Evolutionary conservation across 2,888 invertebrate species (phyloP), one percentile per base, ranked within the genome.

Genomic region (Holacanthella duospinosa): DNA sequence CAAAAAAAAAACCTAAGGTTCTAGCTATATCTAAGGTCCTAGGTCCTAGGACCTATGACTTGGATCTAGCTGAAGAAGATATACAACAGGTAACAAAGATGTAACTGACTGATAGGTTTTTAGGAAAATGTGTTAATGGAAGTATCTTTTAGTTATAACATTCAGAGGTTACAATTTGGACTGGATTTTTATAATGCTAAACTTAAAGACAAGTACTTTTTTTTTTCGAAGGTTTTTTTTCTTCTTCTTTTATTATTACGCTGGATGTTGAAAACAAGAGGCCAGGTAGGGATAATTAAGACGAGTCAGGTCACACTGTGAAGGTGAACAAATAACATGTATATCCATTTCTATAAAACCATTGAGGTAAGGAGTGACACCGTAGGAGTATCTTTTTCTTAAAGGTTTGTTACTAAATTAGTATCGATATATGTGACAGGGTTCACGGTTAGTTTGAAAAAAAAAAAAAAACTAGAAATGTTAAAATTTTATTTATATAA

Each of bases 41-140:
- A n/a, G n/a, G n/a, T n/a, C n/a, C n/a, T n/a, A n/a, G 36, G 36
- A 36, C 9, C 36, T 36, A 9, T 9, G 36, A 36, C 36, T 9
- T 6, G 16, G 6, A 36, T 36, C 9, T 9, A 36, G 16, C 6
- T 16, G 36, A 36, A 36, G 21, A 48, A 48, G n/a, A 48, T 48
- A n/a, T 48, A 4, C n/a, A n/a, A 48, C 4, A 48, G 48, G 48
- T 48, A 48, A 48, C 48, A 9, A 21, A 48, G 48, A 48, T 48
- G 48, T 48, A 48, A 48, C 19, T 21, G 48, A 48, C 19, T 21
- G 48, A 48, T 48, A 48, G 48, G 48, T 48, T 48, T 48, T n/a
- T 48, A 4, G 48, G 48, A 21, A 48, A 48, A 48, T 48, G 48
- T 48, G 48, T 48, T 48, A 48, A 48, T 48, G 48, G 48, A 48